Evolutionary conservation across 2,797 vertebrate genomes (phyloP).

Genomic region (Scleropages formosus): DNA sequence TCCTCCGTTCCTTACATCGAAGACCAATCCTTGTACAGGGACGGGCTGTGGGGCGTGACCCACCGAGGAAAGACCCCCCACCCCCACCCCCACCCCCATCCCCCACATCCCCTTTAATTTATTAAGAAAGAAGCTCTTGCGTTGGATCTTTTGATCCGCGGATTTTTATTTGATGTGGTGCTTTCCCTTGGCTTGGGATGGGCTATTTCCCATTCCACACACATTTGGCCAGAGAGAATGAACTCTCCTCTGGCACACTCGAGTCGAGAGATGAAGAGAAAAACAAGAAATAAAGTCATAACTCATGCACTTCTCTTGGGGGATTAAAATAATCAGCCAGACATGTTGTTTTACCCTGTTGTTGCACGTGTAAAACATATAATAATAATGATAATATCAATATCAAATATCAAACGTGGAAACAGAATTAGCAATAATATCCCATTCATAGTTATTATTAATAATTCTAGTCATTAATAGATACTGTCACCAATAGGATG

Average conservation of each 20-base stretch:
- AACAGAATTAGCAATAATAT: too few relatives aligned
- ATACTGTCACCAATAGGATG: too few relatives aligned
- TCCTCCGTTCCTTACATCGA: slow-evolving; percentile 61
- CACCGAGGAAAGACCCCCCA: slow-evolving; percentile 63
- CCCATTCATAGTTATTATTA: too few relatives aligned
- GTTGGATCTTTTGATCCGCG: slow-evolving; percentile 70
- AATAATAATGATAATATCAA: too few relatives aligned
- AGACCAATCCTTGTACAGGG: slow-evolving; percentile 76
- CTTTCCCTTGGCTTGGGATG: slow-evolving; percentile 70
- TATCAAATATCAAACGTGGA: too few relatives aligned
- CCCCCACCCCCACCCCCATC: slow-evolving; percentile 54
- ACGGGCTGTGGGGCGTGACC: slow-evolving; percentile 70
- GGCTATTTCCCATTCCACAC: slow-evolving; percentile 65
- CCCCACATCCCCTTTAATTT: slow-evolving; percentile 59
- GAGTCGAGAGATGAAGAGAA: slow-evolving; percentile 39
- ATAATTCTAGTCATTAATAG: too few relatives aligned
- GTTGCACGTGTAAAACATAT: slow-evolving; percentile 2
- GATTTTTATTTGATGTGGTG: slow-evolving; percentile 74
- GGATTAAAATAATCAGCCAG: neutral
- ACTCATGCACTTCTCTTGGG: slow-evolving; percentile 23
- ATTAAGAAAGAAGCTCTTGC: slow-evolving; percentile 64
- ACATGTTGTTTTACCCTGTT: neutral
- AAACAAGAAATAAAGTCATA: slow-evolving; percentile 39
- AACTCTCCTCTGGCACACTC: slow-evolving; percentile 59
- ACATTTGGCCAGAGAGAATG: slow-evolving; percentile 72